Evolutionary conservation across 2,113 vertebrate species (phyloP).

Genomic region (Vulpes ferrilata): DNA sequence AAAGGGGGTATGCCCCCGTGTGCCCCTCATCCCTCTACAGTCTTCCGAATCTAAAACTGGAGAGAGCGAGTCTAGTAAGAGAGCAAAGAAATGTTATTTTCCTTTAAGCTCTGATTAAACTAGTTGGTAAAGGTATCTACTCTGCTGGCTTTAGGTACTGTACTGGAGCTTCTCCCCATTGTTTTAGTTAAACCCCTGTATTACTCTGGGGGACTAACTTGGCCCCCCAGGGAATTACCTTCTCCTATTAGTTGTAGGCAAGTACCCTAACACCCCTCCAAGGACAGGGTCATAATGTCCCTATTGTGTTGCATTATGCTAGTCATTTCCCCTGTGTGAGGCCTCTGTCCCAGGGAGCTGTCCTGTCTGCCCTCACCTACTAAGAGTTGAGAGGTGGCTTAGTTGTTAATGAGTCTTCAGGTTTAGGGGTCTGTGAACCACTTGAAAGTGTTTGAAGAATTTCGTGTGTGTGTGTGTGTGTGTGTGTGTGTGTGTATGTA

Average conservation of each 20-base stretch:
- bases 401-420: neutral
- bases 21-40: neutral
- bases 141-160: conserved; percentile 15
- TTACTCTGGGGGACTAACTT: neutral
- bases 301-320: neutral
- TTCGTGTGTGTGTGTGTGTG: neutral
- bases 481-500: neutral
- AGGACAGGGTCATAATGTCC: neutral
- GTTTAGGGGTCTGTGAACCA: neutral
- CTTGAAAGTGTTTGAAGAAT: neutral
- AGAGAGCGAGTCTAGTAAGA: neutral
- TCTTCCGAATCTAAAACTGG: neutral
- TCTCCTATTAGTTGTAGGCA: conserved; percentile 7
- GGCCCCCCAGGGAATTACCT: neutral
- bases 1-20: neutral
- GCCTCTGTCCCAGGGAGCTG: neutral
- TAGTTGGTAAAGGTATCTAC: neutral
- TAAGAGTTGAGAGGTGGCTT: neutral
- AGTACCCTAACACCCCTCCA: neutral
- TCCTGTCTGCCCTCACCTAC: neutral
- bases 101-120: conserved; percentile 21
- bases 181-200: conserved; percentile 17
- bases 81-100: conserved; percentile 55
- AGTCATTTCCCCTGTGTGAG: neutral
- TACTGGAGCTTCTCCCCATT: neutral